Conservation (phyloP, 1,140 invertebrate species). For the Drosophila insularis region DNA sequence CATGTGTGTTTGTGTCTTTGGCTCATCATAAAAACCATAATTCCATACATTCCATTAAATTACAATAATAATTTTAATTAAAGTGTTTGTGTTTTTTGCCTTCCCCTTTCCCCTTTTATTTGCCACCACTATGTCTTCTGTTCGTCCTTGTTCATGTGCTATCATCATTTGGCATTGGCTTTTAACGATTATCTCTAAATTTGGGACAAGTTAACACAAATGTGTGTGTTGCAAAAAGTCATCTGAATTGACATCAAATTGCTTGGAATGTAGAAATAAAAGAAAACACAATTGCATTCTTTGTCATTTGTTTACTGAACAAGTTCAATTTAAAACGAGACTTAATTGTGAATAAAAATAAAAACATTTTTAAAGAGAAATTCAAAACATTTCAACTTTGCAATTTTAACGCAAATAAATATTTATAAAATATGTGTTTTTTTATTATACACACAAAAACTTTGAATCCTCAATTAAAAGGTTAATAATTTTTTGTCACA, state of each 20-base stretch:
- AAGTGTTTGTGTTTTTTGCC: constrained; percentile 64
- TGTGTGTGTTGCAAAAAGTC: constrained; percentile 1
- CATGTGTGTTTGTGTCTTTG: constrained; percentile 40
- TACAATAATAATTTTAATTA: constrained; percentile 81
- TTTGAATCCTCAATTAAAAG: too few species aligned
- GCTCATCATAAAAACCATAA: constrained; percentile 70
- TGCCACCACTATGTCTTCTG: too few species aligned
- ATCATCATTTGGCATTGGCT: constrained; percentile 31
- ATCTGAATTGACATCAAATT: constrained; percentile 5
- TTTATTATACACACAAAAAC: too few species aligned
- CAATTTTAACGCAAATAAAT: too few species aligned
- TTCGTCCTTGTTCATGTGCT: neutral
- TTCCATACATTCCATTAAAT: constrained; percentile 79
- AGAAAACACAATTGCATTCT: neutral
- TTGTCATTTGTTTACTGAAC: neutral
- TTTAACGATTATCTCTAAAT: constrained; percentile 36
- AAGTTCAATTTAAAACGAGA: neutral
- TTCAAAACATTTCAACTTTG: too few species aligned
- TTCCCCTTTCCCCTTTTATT: neutral
- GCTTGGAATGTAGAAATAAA: neutral
- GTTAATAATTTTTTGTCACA: too few species aligned
- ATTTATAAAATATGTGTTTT: too few species aligned
- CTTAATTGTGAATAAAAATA: neutral
- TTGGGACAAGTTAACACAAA: constrained; percentile 6
- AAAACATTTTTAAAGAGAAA: too few species aligned